Base-by-base conservation (phyloP, 2,888 invertebrate genomes). In the Drosophila cracens region DNA sequence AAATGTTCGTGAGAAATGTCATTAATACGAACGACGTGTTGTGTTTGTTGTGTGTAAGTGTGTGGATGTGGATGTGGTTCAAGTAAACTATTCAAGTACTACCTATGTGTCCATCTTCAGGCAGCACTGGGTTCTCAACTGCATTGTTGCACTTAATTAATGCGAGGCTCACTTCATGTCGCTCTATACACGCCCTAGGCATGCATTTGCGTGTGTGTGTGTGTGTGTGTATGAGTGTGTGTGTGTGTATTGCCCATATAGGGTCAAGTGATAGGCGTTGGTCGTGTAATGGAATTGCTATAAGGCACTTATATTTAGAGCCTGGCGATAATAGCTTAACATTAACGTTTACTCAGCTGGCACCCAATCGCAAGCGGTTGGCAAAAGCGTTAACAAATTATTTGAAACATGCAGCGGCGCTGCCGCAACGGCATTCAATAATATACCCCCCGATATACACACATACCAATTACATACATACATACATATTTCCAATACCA, bases 81-180 rank as follows among this genome's bases (percentile, higher is more conserved):
- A 70, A 49, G 70, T 66, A 49, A 63, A 63, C 79, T 76, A 77
- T 70, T 70, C 63, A 63, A 67, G 63, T 76, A 62, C 60, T 48
- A 38, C 63, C 59, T 53, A 52, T 59, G 51, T 49, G 60, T 73
- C 70, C 72, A 65, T 59, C 54, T 61, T 33, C 40, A 63, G 62
- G 36, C 65, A 49, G 64, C 78, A 62, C 43, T 62, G 48, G 73
- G 56, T 48, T 72, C 60, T 73, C 65, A 46, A 66, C 74, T 70
- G 87, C 86, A 87, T 87, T 87, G 86, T 87, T 87, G 90, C 84
- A 87, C 86, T 87, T 87, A 87, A 90, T 87, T 87, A 90, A 87
- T 89, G 89, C 81, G 82, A 76, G 84, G 82, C 70, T 73, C 61
- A 78, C 74, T 77, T 63, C 74, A 64, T 72, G 81, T 68, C 63